Conservation (phyloP, 30 jellyfish, hydroid and myxozoan species). For the Mastigias papua region DNA sequence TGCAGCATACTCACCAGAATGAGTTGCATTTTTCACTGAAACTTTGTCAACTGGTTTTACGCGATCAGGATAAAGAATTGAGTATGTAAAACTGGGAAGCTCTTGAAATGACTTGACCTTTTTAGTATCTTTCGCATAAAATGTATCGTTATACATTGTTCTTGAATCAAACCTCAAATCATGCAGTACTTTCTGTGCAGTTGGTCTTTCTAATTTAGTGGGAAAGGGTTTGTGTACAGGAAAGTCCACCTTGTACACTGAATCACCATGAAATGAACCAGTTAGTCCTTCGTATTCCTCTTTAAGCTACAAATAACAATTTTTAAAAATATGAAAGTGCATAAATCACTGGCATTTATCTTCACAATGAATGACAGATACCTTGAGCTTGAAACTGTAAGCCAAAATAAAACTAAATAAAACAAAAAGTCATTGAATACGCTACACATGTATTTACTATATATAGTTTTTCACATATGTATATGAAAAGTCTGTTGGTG, state of each 20-base stretch:
- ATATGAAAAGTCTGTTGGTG: too few species aligned
- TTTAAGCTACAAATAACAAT: conserved; percentile 72
- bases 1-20: conserved; percentile 70
- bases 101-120: conserved; percentile 68
- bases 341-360: too few species aligned
- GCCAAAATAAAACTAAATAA: too few species aligned
- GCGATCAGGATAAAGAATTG: conserved; percentile 81
- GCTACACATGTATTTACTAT: too few species aligned
- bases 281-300: conserved; percentile 62
- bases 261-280: conserved; percentile 75
- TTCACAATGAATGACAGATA: too few species aligned
- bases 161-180: conserved; percentile 55
- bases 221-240: conserved; percentile 60
- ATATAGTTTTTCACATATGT: too few species aligned
- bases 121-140: conserved; percentile 27
- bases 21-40: conserved; percentile 71
- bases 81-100: conserved; percentile 79
- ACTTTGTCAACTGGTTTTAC: conserved; percentile 57
- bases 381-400: too few species aligned
- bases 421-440: too few species aligned
- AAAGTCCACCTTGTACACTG: conserved; percentile 75
- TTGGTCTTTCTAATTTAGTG: conserved; percentile 58
- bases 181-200: conserved; percentile 29
- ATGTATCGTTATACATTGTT: conserved; percentile 76
- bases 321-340: too few species aligned